Base-by-base conservation (phyloP, 2,113 vertebrate species). In the Phasianus colchicus region DNA sequence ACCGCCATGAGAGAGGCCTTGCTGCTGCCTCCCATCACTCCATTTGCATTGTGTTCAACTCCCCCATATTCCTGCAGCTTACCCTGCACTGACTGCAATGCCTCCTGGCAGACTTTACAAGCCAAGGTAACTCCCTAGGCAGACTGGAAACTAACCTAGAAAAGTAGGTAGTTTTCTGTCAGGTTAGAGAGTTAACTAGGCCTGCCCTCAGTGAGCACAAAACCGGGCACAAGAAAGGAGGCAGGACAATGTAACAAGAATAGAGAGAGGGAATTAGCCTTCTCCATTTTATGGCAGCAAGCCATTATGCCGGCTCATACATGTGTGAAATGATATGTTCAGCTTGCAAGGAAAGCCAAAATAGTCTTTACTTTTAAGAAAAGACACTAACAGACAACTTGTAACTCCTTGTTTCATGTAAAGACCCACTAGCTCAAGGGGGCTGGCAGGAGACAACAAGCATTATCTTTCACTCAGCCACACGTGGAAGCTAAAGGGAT, bases 401-500 rank as follows among this genome's bases (percentile, higher is more conserved):
- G 5, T 16, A 57, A 55, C 14, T n/a, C 63, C 47, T 11, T 58
- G 24, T 47, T 43, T 29, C 69, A 34, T 0, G 0, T 1, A 66
- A 24, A 65, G 15, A 11, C 17, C 58, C 27, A 8, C 43, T 9
- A 3, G 25, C n/a, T 54, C 38, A 8, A 43, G 13, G 21, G 42
- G 50, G 58, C 58, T 66, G 34, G 55, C 24, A 54, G 43, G 9
- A 48, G 50, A 5, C 65, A 48, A 27, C 77, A 45, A 55, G 36
- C 4, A 0, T 6, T 19, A 27, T n/a, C 48, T 12, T 52, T 47
- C 63, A 15, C 42, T 64, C 36, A 40, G n/a, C 15, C 78, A 87
- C 24, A 47, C 11, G 15, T 13, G 32, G 24, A 69, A 78, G 27
- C 24, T 69, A 6, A 34, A 52, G 43, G 3, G 32, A 66, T 27